Percentiles rank a stretch among this genome's conserved stretches.
Conservation (phyloP, 2,888 invertebrate genomes). For the Tetragonula carbonaria region DNA sequence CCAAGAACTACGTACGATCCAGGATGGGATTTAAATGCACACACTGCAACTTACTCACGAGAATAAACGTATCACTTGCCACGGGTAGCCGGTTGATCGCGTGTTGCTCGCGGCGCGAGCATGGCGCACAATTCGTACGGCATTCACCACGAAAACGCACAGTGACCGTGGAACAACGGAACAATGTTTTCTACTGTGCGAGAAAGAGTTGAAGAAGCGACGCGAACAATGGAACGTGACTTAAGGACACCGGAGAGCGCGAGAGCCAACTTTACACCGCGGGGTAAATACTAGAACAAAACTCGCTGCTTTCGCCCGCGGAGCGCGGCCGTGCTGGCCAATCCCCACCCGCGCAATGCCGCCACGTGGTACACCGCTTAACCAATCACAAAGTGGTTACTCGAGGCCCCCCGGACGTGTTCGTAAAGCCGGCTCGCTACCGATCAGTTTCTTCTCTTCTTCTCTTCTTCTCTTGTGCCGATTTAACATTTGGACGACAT, state of each 20-base stretch:
- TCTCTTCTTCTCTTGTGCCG: conserved; percentile 48
- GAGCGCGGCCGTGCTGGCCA: conserved; percentile 72
- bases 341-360: conserved; percentile 72
- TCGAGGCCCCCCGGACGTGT: conserved; percentile 46
- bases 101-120: conserved; percentile 63
- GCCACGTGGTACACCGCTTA: conserved; percentile 69
- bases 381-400: conserved; percentile 63
- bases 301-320: conserved; percentile 76
- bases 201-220: conserved; percentile 30
- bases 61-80: conserved; percentile 48
- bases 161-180: conserved; percentile 5
- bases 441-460: conserved; percentile 58
- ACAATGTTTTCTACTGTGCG: conserved; percentile 1
- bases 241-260: conserved; percentile 64
- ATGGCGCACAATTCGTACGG: conserved; percentile 59
- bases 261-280: conserved; percentile 77
- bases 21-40: conserved; percentile 54
- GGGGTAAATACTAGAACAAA: conserved; percentile 80
- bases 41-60: conserved; percentile 29
- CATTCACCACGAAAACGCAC: conserved; percentile 36
- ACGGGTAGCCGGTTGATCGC: conserved; percentile 45
- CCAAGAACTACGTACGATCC: conserved; percentile 19
- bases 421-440: conserved; percentile 60
- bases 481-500: conserved; percentile 52
- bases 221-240: conserved; percentile 65